Conservation (phyloP, 1,140 invertebrate species). For the Leptopilina clavipes region DNA sequence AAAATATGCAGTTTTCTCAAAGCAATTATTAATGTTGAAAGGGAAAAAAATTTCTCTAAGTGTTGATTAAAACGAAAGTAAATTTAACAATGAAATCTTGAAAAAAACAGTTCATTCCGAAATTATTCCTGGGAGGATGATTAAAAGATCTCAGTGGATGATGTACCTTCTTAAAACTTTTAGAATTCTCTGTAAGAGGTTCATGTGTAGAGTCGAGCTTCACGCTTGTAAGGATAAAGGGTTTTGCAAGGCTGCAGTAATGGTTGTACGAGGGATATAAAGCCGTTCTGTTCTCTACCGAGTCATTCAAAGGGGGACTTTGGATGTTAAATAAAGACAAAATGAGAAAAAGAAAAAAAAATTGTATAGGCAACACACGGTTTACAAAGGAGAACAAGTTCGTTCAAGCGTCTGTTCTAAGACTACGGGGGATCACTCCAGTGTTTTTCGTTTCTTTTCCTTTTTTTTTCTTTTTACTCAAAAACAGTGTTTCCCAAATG, state of each 20-base stretch:
- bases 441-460: background rate
- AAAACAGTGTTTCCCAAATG: constrained; percentile 13
- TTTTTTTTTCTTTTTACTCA: constrained; percentile 1
- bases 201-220: constrained; percentile 29
- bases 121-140: background rate
- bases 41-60: too few species aligned
- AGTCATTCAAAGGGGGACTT: constrained; percentile 27
- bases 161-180: constrained; percentile 12
- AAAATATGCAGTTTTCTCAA: too few species aligned
- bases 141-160: background rate
- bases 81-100: background rate
- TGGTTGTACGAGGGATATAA: constrained; percentile 34
- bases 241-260: constrained; percentile 32
- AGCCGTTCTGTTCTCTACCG: constrained; percentile 29
- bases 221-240: constrained; percentile 25
- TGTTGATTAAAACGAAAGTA: too few species aligned
- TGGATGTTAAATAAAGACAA: background rate
- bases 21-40: too few species aligned
- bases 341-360: constrained; percentile 14
- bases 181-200: constrained; percentile 13
- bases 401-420: constrained; percentile 29
- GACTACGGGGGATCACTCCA: constrained; percentile 22
- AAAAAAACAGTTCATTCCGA: background rate
- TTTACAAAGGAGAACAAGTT: constrained; percentile 30
- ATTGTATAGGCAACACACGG: constrained; percentile 13